Conservation (phyloP, 37 sponge, comb jelly and placozoan genomes). For the Cladorhizidae sp. region DNA sequence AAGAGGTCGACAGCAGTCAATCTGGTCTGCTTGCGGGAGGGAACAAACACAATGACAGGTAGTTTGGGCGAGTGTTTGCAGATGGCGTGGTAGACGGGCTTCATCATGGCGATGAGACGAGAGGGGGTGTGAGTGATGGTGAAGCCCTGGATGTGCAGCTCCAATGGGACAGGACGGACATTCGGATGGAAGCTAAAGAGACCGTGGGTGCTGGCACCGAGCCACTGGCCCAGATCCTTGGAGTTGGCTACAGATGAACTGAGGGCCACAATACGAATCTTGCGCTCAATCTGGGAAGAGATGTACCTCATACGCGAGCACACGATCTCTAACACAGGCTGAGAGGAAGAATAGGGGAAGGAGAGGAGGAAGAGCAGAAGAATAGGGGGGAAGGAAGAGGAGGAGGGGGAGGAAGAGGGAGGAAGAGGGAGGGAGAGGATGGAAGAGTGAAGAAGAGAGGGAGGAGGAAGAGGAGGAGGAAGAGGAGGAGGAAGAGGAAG, state of each 20-base stretch:
- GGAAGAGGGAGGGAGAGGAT: no score
- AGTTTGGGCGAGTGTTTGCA: constrained; percentile 82
- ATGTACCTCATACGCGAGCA: constrained; percentile 99
- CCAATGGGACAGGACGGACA: constrained; percentile 96
- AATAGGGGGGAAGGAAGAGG: no score
- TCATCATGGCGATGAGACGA: constrained; percentile 97
- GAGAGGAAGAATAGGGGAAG: neutral
- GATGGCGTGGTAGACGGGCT: constrained; percentile 94
- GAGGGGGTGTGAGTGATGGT: constrained; percentile 93
- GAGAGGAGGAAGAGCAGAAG: neutral
- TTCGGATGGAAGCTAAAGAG: constrained; percentile 96
- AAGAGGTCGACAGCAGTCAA: constrained; percentile 97
- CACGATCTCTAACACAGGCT: constrained; percentile 91
- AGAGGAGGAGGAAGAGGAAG: neutral
- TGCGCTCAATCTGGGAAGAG: constrained; percentile 91
- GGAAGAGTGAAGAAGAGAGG: neutral
- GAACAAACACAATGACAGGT: constrained; percentile 96
- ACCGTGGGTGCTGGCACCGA: constrained; percentile 81
- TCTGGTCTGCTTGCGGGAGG: constrained; percentile 94
- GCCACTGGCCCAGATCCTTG: constrained; percentile 98
- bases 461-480: neutral
- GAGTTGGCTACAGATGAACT: constrained; percentile 96
- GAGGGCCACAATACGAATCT: constrained; percentile 92
- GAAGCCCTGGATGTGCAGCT: constrained; percentile 96
- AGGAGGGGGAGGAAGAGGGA: neutral